phyloP scores from a whole-genome alignment of 2,797 vertebrate genomes.

The Myotis planiceps region DNA sequence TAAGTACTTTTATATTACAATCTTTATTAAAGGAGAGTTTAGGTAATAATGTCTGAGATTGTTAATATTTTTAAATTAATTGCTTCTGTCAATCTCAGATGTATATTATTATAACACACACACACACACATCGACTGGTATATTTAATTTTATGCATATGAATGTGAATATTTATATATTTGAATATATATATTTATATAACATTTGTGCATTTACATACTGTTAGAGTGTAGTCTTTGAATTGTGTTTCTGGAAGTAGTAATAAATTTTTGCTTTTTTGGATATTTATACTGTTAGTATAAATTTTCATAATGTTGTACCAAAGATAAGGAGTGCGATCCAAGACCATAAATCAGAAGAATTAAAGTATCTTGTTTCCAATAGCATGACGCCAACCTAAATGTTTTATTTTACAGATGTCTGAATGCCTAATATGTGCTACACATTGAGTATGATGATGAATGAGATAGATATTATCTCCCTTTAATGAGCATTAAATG shows the following conservation, averaged over 20 bases:
- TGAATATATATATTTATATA: background rate
- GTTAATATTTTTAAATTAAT: constrained; percentile 22
- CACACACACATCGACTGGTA: background rate
- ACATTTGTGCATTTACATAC: background rate
- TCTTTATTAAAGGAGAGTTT: background rate
- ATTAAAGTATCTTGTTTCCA: background rate
- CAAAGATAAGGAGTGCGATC: background rate
- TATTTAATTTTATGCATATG: background rate
- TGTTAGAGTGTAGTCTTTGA: background rate
- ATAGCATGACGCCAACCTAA: background rate
- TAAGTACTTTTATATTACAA: constrained; percentile 77
- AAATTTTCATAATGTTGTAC: background rate
- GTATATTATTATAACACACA: background rate
- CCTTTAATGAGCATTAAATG: constrained; percentile 1
- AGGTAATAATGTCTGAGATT: background rate
- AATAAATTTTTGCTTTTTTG: background rate
- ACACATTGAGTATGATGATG: background rate
- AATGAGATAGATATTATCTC: background rate
- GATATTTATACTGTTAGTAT: background rate
- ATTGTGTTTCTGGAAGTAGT: constrained; percentile 32
- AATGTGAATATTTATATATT: background rate
- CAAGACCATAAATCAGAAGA: background rate
- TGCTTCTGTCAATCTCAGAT: background rate
- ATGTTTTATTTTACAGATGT: constrained; percentile 34
- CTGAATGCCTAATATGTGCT: background rate